phyloP scores from a whole-genome alignment of 2,797 vertebrate species.

The Ciconia nigra region DNA sequence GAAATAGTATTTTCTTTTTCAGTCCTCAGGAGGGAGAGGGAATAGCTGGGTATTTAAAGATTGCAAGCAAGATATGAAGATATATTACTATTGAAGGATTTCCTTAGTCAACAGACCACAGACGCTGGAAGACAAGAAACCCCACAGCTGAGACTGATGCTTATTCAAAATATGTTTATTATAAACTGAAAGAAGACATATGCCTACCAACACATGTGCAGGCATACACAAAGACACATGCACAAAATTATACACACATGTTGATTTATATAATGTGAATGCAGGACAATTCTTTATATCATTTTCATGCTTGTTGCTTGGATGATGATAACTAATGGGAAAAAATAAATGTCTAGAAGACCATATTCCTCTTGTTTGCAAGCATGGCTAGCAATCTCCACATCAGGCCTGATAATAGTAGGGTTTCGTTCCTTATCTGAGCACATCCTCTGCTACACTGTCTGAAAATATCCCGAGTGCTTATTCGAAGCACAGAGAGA shows the following conservation, averaged over 20 bases:
- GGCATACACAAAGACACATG: neutral
- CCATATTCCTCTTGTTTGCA: neutral
- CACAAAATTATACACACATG: neutral
- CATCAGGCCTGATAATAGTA: neutral
- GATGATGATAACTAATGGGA: neutral
- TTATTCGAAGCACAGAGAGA: neutral
- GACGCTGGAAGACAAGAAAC: neutral
- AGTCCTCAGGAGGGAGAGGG: neutral
- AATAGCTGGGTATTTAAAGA: neutral
- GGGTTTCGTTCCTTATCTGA: neutral
- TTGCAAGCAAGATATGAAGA: neutral
- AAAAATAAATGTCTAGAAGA: neutral
- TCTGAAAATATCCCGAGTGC: neutral
- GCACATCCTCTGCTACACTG: neutral
- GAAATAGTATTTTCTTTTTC: neutral
- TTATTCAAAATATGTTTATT: neutral
- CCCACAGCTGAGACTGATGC: neutral
- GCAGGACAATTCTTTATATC: neutral
- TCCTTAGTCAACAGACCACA: neutral
- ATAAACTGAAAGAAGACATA: neutral
- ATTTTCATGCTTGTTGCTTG: neutral
- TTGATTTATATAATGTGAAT: neutral
- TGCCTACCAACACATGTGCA: rapidly evolving
- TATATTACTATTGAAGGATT: neutral
- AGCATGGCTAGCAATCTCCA: neutral